These are phyloP conservation scores for Odontomyia ornata DNA, from an alignment of 2,888 invertebrate species.

Conservation along the genomic window DNA sequence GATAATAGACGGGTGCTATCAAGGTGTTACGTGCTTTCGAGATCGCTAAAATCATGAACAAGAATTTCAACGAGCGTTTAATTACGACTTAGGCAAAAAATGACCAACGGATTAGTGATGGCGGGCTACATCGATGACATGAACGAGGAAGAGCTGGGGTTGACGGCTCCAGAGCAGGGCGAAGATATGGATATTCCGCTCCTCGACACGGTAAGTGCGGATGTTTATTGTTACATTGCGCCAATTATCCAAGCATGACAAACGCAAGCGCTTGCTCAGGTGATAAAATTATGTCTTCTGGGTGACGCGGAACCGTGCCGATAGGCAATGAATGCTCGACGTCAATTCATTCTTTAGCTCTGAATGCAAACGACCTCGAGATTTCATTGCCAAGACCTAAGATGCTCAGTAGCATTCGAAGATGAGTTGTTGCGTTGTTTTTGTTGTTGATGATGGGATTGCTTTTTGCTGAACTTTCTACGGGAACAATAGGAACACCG, in stretches of 20 bases:
- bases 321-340: background rate
- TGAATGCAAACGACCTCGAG: background rate
- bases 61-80: background rate
- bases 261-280: slow-evolving; percentile 3
- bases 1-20: slow-evolving; percentile 4
- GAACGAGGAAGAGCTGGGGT: slow-evolving; percentile 31
- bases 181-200: slow-evolving; percentile 44
- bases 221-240: background rate
- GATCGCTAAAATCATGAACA: slow-evolving; percentile 17
- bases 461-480: too few relatives aligned
- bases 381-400: background rate
- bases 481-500: too few relatives aligned
- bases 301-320: background rate
- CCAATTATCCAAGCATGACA: background rate
- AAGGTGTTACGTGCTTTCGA: background rate
- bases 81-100: background rate
- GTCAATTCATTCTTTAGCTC: background rate
- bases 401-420: background rate
- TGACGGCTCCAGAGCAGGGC: slow-evolving; percentile 22
- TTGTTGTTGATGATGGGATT: too few relatives aligned
- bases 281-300: background rate
- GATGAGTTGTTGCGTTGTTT: too few relatives aligned
- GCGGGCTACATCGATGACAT: slow-evolving; percentile 41
- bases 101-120: slow-evolving; percentile 37
- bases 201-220: slow-evolving; percentile 38